Evolutionary conservation across 2,888 invertebrate species (phyloP), one percentile per base, ranked within the genome.

Genomic region (Stomorhina lunata): DNA sequence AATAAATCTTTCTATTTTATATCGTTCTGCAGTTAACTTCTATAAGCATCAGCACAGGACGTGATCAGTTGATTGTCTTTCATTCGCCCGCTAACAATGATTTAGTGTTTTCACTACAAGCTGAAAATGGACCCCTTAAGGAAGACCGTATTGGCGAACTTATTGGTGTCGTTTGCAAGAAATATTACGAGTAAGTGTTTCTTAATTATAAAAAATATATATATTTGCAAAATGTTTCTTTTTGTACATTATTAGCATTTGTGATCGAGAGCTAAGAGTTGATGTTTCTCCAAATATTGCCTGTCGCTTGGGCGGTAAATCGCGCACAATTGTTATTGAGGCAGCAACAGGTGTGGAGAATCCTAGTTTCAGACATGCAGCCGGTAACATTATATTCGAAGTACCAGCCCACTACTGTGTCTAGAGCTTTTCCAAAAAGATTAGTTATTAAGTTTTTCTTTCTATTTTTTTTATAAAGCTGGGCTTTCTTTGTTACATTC

Each of bases 41-140:
- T 0, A 90, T 98, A 53, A 97, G 96, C 86, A 94, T 98, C 29
- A 96, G 96, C 88, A 95, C 97, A 32, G 96, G 96, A 4, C 93
- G 93, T 77, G 98, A 97, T 89, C 98, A 98, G 90, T 93, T 99
- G 84, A 93, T 96, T 80, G 95, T 97, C 68, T 93, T 98, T 85
- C 97, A 98, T 91, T 94, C 97, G 59, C 95, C 95, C 63, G 94
- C 95, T 15, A 96, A 96, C 73, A 98, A 98, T 91, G 98, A 99
- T 92, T 93, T 98, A 85, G 96, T 98, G 40, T 93, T 97, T 85
- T 95, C 97, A 0, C 92, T 98, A 81, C 90, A 90, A 72, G 90
- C 89, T 15, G 91, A 91, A 84, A 84, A 88, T 57, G 84, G 86
- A 12, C 88, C 89, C 9, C 86, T 91, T 2, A 90, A 89, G 66